Percentiles rank a stretch among this genome's conserved stretches.
Evolutionary conservation across 2,888 invertebrate genomes (phyloP).

Genomic region (Dryococelus australis): DNA sequence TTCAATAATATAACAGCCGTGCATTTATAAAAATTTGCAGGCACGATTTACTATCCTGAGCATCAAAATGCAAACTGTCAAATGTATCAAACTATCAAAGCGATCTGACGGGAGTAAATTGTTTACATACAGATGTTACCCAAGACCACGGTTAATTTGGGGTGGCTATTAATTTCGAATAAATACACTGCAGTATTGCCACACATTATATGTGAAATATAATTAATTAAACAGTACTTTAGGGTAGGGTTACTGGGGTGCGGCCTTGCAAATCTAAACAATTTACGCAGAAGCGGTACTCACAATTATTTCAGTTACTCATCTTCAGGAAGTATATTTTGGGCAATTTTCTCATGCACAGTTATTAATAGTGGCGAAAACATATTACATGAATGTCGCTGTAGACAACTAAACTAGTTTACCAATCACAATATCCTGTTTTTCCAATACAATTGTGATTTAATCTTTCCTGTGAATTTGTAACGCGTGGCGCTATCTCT

Average conservation of each 20-base stretch:
- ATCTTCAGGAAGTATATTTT: not conserved
- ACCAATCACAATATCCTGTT: not conserved
- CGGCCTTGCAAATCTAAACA: slow-evolving; percentile 1
- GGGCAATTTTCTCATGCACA: not conserved
- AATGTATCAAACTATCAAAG: not conserved
- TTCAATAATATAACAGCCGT: not conserved
- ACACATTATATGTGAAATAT: not conserved
- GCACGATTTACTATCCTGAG: not conserved
- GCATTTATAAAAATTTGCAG: not conserved
- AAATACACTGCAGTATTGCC: not conserved
- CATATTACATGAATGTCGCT: not conserved
- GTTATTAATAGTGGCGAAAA: not conserved
- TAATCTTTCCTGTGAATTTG: not conserved
- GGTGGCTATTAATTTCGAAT: not conserved
- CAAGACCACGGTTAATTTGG: not conserved
- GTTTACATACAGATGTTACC: not conserved
- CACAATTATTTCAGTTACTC: not conserved
- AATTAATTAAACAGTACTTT: not conserved
- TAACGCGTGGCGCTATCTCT: not conserved
- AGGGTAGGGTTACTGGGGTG: not conserved
- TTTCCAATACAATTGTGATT: slow-evolving; percentile 13
- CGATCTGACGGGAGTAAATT: not conserved
- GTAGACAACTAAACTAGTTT: not conserved
- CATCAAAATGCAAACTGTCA: not conserved
- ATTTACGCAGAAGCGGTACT: not conserved